Conservation (phyloP, 2,888 invertebrate species). For the Papilio gigon region DNA sequence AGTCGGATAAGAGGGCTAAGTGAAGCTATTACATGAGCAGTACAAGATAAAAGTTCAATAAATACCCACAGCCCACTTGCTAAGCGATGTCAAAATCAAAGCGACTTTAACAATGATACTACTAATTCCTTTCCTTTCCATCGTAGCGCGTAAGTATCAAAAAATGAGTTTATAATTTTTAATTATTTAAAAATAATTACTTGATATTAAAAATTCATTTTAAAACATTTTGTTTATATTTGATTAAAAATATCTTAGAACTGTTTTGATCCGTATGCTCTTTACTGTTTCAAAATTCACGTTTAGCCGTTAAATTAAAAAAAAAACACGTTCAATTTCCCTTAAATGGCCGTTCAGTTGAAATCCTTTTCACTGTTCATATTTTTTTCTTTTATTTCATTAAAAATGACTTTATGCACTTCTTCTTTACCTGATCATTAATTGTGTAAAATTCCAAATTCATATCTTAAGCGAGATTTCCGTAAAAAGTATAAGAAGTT, state of each 20-base stretch:
- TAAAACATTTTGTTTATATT: constrained; percentile 1
- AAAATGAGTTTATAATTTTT: constrained; percentile 20
- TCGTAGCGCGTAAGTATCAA: constrained; percentile 52
- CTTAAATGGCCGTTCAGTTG: no score
- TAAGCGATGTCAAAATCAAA: not conserved
- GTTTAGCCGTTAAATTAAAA: no score
- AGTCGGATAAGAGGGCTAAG: not conserved
- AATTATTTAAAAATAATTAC: constrained; percentile 17
- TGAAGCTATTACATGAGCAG: not conserved
- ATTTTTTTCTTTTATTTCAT: no score
- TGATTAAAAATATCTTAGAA: not conserved
- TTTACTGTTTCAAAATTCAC: not conserved
- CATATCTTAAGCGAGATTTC: no score
- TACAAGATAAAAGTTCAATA: constrained; percentile 32
- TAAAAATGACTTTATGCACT: no score
- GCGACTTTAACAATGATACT: constrained; percentile 49
- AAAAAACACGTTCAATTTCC: no score
- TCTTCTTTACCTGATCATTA: no score
- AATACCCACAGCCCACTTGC: constrained; percentile 22
- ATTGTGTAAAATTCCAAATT: no score
- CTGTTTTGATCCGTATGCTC: not conserved
- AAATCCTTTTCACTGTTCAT: no score
- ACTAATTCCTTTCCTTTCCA: constrained; percentile 49
- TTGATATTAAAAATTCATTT: not conserved
- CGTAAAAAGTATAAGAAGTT: no score